Evolutionary conservation across 2,797 vertebrate species (phyloP), one percentile per base, ranked within the genome.

Genomic region (Staurois parvus): DNA sequence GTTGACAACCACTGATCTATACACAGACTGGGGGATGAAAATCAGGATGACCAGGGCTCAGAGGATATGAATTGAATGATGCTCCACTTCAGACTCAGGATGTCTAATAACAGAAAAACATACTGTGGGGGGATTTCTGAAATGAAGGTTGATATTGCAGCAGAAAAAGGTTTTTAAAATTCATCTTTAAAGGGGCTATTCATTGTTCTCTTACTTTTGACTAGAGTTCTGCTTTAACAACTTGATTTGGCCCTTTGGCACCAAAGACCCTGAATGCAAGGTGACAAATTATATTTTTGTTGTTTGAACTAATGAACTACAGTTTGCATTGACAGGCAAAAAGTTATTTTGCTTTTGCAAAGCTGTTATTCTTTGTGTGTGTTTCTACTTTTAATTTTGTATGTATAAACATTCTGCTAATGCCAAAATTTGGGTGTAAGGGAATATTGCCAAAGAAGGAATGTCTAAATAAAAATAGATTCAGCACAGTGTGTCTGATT

Each of bases 401-500:
- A 77, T 86, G 67, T 83, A 45, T 83, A 52, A 78, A 86, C 68
- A 83, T 83, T 83, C 85, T 86, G 80, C 80, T 86, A 68, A 86
- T 86, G 85, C 85, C 85, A 86, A 86, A 86, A 83, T 83, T n/a
- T 73, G 37, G 80, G 74, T 86, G 85, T 68, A 78, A 86, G 79
- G 64, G 73, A 79, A 79, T 34, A 73, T 83, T 86, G 85, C 85
- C 85, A 86, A 86, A 86, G 85, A 82, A 77, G 75, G 75, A 86
- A 86, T 83, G 85, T 78, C 70, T 64, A 72, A 86, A 82, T 72
- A 64, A 86, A 81, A 70, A 24, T 52, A 52, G 48, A 52, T 19
- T 52, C 48, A 52, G 48, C 48, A 52, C 48, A 52, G 48, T 52
- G 13, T 17, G 48, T 52, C 48, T 52, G 15, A 52, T 17, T 52